Evolutionary conservation across 2,888 invertebrate genomes (phyloP), one percentile per base, ranked within the genome.

Genomic region (Nomada lathburiana): DNA sequence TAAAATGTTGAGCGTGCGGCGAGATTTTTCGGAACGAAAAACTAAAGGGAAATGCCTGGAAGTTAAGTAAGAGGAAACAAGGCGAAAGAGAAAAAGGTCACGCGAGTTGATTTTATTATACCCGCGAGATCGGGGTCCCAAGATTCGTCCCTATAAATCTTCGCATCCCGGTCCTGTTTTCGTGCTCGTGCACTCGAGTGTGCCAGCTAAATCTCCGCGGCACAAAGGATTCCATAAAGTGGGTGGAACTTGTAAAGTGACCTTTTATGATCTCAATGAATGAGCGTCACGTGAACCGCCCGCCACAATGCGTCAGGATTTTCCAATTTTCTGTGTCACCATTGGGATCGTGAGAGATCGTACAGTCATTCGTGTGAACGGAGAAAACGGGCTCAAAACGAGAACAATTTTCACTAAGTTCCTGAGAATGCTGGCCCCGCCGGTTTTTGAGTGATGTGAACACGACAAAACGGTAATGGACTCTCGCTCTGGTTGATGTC

Each of bases 201-300:
- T 90, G 87, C 88, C 89, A 85, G 86, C 90, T 89, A 89, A 91
- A 91, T 91, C 89, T 90, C 74, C 52, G 55, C 65, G 71, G 70
- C 77, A 92, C 90, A 91, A 92, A 91, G 88, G 78, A 81, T 84
- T 88, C 87, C 86, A 89, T 89, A 90, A 90, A 89, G 90, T 90
- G 87, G 90, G 91, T 89, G 90, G 90, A 89, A 90, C 90, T 89
- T 90, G 90, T 91, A 90, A 91, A 91, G 91, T 92, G 91, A 91
- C 89, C 91, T 90, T 92, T 92, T 91, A 92, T 89, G 92, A 88
- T 82, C 75, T 67, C 86, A 71, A 84, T 85, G 89, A 89, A 88
- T 87, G 78, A 86, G 82, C 83, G 90, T 89, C 90, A 86, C 88
- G 88, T 85, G 88, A 90, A 81, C 82, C 70, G 84, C 76, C 76